phyloP scores from a whole-genome alignment of 2,888 invertebrate genomes.

The Incurvaria masculella region DNA sequence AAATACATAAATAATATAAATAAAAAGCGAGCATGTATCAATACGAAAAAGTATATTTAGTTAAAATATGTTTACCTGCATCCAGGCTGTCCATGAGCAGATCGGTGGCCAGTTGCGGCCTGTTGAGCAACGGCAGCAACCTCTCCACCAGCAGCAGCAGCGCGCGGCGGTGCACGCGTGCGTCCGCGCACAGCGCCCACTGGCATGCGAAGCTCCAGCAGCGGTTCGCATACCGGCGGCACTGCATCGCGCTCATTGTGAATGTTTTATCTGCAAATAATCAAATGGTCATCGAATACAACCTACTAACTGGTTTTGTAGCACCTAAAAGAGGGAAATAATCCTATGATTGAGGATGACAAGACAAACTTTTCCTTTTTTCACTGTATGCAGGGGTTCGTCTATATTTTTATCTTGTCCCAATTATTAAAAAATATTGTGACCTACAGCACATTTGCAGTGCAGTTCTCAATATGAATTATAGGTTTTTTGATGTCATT shows the following conservation, averaged over 20 bases:
- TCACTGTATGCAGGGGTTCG: no score
- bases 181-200: constrained; percentile 63
- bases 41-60: constrained; percentile 4
- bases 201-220: constrained; percentile 76
- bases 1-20: no score
- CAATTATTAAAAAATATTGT: no score
- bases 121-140: constrained; percentile 74
- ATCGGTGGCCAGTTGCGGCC: constrained; percentile 83
- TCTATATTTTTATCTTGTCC: no score
- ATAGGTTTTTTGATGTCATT: no score
- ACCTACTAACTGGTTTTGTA: background rate
- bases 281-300: background rate
- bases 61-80: constrained; percentile 50
- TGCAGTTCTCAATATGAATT: no score
- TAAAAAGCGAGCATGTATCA: no score
- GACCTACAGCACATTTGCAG: no score
- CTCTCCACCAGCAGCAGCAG: constrained; percentile 79
- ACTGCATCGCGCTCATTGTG: constrained; percentile 54
- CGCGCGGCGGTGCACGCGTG: constrained; percentile 69
- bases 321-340: background rate
- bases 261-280: constrained; percentile 36
- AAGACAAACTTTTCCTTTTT: no score
- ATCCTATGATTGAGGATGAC: no score
- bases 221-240: constrained; percentile 61
- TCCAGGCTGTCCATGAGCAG: constrained; percentile 89